Evolutionary conservation across 2,797 vertebrate species (phyloP).

Genomic region (Selene dorsalis): DNA sequence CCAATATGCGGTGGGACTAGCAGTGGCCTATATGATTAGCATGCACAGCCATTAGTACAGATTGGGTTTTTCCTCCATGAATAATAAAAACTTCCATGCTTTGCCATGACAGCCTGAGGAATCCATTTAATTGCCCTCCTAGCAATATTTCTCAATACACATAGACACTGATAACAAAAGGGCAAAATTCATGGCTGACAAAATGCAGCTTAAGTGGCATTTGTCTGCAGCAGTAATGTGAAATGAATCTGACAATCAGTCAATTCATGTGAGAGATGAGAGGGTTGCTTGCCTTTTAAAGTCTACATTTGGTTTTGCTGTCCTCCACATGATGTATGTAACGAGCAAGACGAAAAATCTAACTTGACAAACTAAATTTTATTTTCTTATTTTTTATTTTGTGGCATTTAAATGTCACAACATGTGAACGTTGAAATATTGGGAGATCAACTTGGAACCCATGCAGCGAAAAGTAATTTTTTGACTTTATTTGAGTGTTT

Average conservation of each 20-base stretch:
- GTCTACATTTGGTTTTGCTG: neutral
- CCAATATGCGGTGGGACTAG: slow-evolving; percentile 41
- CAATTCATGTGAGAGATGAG: neutral
- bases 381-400: no score
- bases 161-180: slow-evolving; percentile 26
- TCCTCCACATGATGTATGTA: neutral
- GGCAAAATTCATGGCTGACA: slow-evolving; percentile 14
- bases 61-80: slow-evolving; percentile 47
- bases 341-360: neutral
- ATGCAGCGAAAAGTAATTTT: neutral
- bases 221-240: neutral
- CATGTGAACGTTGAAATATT: neutral
- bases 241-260: neutral
- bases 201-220: slow-evolving; percentile 4
- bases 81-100: slow-evolving; percentile 58
- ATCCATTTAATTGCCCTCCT: slow-evolving; percentile 45
- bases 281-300: neutral
- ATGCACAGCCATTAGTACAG: slow-evolving; percentile 54
- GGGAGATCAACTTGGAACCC: neutral
- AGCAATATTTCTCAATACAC: slow-evolving; percentile 36
- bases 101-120: slow-evolving; percentile 26
- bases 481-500: neutral
- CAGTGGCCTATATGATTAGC: slow-evolving; percentile 42
- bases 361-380: neutral
- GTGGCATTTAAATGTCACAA: slow-evolving; percentile 16